These are phyloP conservation scores for Apoda limacodes DNA, from an alignment of 2,888 invertebrate species.

Conservation along the genomic window DNA sequence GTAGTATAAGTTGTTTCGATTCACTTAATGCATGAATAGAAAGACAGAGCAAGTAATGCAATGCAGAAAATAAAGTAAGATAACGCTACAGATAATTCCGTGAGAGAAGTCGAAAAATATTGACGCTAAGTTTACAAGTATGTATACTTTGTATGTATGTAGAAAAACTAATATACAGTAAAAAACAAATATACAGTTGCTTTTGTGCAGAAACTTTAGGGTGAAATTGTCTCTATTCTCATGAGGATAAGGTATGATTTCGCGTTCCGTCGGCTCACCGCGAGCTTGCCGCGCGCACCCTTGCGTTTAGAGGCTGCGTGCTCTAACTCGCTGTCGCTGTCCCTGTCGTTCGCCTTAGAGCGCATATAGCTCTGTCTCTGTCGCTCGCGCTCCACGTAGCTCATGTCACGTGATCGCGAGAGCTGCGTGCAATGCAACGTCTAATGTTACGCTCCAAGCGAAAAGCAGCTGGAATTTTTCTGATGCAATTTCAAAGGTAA, in stretches of 20 bases:
- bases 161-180: no score
- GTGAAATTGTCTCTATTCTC: conserved; percentile 33
- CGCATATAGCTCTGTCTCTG: conserved; percentile 65
- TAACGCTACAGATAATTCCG: no score
- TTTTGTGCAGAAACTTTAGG: conserved; percentile 10
- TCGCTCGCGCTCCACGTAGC: conserved; percentile 63
- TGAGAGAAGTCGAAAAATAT: no score
- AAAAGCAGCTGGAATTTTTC: conserved; percentile 7
- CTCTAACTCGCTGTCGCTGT: conserved; percentile 92
- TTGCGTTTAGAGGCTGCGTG: conserved; percentile 61
- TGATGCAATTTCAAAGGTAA: conserved; percentile 1
- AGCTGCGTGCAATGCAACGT: conserved; percentile 60
- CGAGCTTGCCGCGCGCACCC: conserved; percentile 77
- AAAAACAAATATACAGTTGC: no score
- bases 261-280: conserved; percentile 71
- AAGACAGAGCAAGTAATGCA: no score
- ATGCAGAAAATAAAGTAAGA: no score
- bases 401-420: conserved; percentile 58
- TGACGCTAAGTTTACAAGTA: no score
- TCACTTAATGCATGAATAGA: no score
- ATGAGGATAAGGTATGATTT: conserved; percentile 26
- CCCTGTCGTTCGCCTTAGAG: conserved; percentile 67
- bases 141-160: no score
- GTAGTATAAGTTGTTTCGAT: no score
- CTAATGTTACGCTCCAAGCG: conserved; percentile 32